Evolutionary conservation across 2,797 vertebrate species (phyloP).

Genomic region (Halcyon smyrnensis): DNA sequence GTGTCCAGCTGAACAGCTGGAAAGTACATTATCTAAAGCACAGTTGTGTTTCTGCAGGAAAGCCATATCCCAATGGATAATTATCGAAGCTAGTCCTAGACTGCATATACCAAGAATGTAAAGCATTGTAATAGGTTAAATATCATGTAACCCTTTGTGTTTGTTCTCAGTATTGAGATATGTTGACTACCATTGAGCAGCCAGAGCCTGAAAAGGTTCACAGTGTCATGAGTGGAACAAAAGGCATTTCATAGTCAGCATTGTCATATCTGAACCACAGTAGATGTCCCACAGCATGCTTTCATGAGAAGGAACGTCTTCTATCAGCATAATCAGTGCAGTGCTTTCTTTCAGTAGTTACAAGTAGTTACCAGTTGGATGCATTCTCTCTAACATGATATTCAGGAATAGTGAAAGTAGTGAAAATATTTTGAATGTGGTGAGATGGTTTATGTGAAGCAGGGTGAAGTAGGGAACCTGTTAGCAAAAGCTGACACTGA

Average conservation of each 20-base stretch:
- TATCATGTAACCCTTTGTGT: slow-evolving; percentile 40
- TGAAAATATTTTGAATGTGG: not conserved
- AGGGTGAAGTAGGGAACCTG: not conserved
- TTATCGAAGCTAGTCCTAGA: slow-evolving; percentile 13
- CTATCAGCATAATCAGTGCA: not conserved
- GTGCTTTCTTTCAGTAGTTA: not conserved
- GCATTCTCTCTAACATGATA: not conserved
- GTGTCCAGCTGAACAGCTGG: slow-evolving; percentile 66
- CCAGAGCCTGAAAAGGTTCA: not conserved
- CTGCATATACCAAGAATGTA: slow-evolving; percentile 32
- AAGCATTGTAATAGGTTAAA: slow-evolving; percentile 16
- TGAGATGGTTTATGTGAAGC: not conserved
- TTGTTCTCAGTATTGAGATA: slow-evolving; percentile 2
- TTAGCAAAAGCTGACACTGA: not conserved
- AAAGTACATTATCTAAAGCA: slow-evolving; percentile 61
- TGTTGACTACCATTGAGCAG: slow-evolving; percentile 2
- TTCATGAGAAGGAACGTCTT: not conserved
- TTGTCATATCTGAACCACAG: not conserved
- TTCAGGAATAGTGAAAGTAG: not conserved
- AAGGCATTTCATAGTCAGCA: not conserved
- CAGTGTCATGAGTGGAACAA: slow-evolving; percentile 9
- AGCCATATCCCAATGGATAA: slow-evolving; percentile 50
- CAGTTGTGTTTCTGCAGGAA: slow-evolving; percentile 56
- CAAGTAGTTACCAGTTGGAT: not conserved
- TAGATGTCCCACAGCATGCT: not conserved